Evolutionary conservation across 2,113 vertebrate genomes (phyloP).

Genomic region (Bettongia penicillata): DNA sequence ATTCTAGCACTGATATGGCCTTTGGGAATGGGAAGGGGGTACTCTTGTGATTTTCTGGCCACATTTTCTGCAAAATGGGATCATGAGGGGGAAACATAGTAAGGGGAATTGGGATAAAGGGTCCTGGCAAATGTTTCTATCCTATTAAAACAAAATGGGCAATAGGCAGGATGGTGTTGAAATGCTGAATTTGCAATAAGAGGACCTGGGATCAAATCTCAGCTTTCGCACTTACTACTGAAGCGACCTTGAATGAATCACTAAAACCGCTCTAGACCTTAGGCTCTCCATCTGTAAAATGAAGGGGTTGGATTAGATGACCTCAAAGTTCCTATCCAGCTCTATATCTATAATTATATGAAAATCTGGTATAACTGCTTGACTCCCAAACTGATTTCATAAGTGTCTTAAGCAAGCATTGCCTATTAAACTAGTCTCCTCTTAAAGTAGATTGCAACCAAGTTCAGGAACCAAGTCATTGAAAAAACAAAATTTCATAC

Average conservation of each 20-base stretch:
- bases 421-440: conserved; percentile 50
- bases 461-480: conserved; percentile 13
- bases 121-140: not conserved
- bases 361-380: conserved; percentile 45
- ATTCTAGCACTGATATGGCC: not conserved
- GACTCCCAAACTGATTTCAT: conserved; percentile 55
- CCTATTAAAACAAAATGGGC: not conserved
- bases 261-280: not conserved
- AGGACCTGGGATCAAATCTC: not conserved
- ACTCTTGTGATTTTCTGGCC: not conserved
- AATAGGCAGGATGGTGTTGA: not conserved
- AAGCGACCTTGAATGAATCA: not conserved
- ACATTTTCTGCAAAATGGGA: conserved; percentile 3
- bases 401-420: conserved; percentile 20
- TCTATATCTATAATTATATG: conserved; percentile 34
- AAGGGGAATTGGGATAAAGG: not conserved
- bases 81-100: not conserved
- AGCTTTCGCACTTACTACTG: not conserved
- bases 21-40: not conserved
- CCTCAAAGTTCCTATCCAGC: conserved; percentile 13
- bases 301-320: conserved; percentile 28
- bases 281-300: conserved; percentile 22
- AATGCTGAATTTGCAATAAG: not conserved
- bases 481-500: conserved; percentile 34
- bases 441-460: conserved; percentile 31